A percentile compares a stretch with the other conserved stretches of the same genome.
Evolutionary conservation across 2,797 vertebrate species (phyloP).

Genomic region (Paedocypris micromegethes): DNA sequence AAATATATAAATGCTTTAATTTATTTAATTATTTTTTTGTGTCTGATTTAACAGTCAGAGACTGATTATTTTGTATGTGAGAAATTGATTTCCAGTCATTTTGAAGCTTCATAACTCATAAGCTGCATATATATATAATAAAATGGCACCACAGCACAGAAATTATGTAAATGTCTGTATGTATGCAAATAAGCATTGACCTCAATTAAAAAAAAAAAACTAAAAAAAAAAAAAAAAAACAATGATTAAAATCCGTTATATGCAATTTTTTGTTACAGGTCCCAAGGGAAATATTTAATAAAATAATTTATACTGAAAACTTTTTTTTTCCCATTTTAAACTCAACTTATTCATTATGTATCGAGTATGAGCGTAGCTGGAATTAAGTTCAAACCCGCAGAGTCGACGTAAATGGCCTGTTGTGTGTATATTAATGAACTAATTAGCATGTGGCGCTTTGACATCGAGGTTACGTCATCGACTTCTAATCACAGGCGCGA

Average conservation of each 20-base stretch:
- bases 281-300: constrained; percentile 98
- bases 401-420: no score
- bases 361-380: not conserved
- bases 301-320: constrained; percentile 97
- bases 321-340: constrained; percentile 43
- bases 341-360: not conserved
- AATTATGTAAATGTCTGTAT: constrained; percentile 61
- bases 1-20: constrained; percentile 43
- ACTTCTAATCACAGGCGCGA: not conserved
- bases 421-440: not conserved
- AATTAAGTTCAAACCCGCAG: not conserved
- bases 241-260: constrained; percentile 84
- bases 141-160: constrained; percentile 70
- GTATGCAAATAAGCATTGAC: constrained; percentile 96
- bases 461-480: constrained; percentile 2
- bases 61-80: constrained; percentile 8
- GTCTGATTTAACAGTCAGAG: not conserved
- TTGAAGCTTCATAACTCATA: constrained; percentile 17
- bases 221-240: no score
- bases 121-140: constrained; percentile 21
- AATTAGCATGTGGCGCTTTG: not conserved
- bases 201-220: constrained; percentile 68
- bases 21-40: constrained; percentile 41
- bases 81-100: constrained; percentile 8
- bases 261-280: constrained; percentile 94